Evolutionary conservation across 2,113 vertebrate species (phyloP), one percentile per base, ranked within the genome.

Genomic region (Zosterops lateralis): DNA sequence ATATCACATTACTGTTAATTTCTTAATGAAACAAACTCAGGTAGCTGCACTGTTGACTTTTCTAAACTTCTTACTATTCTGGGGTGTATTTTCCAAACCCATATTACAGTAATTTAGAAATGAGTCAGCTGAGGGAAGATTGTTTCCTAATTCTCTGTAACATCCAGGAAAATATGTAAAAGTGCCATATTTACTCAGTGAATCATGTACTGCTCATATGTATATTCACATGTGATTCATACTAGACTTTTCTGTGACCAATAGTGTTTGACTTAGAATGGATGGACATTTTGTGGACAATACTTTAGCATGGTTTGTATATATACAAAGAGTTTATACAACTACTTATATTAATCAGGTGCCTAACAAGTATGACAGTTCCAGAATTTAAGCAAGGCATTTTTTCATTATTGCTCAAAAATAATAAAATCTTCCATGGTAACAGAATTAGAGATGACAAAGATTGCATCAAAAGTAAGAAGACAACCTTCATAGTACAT

Each of bases 21-120:
- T 76, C 70, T 66, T 89, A 90, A 90, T 58, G 90, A 90, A 94
- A 93, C 58, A 97, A 97, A 97, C 97, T 98, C 97, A 97, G 97
- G 97, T 97, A 97, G 96, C 96, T 89, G 90, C 96, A 89, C 90
- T 97, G 81, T 96, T 97, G 95, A 95, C 93, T 97, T 98, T 94
- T 96, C 90, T 97, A 95, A 92, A 90, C 70, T 95, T 94, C 91
- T 93, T 90, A 88, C 82, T 94, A 31, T 56, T 88, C 65, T 93
- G 92, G 58, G 77, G 51, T 84, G 48, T 95, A 57, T 96, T 95
- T 96, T 92, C 84, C 90, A 83, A 90, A 90, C 66, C 82, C 57
- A 16, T 81, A 45, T 88, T 96, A 86, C 84, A 77, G 17, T 93
- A 74, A 96, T 94, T 80, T 93, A 84, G 74, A 97, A 97, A 94